These are phyloP conservation scores for Drosophila acutilabella DNA, from an alignment of 2,888 invertebrate species.

Conservation along the genomic window DNA sequence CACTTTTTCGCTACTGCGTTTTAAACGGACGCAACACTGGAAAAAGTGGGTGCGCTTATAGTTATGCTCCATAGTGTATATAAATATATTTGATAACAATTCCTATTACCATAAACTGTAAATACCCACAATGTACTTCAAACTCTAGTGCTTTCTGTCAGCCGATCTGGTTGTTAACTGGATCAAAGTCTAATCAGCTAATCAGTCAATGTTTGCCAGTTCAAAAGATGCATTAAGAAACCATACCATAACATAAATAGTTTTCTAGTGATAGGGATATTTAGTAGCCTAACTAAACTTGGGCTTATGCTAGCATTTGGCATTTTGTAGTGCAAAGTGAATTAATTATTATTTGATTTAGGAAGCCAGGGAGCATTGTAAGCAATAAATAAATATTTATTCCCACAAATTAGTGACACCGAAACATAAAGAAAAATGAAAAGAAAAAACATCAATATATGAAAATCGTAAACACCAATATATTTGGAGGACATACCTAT, in stretches of 20 bases:
- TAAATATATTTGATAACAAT: constrained; percentile 48
- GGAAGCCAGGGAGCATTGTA: constrained; percentile 66
- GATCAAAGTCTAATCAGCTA: constrained; percentile 34
- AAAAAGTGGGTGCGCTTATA: too few species aligned
- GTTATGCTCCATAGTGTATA: too few species aligned
- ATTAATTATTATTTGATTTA: constrained; percentile 56
- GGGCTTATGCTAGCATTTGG: constrained; percentile 46
- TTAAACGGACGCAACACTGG: too few species aligned
- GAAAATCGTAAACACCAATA: constrained; percentile 27
- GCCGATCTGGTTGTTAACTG: constrained; percentile 3
- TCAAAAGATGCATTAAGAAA: too few species aligned
- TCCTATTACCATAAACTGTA: constrained; percentile 62
- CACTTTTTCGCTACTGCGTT: too few species aligned
- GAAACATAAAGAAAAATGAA: constrained; percentile 16
- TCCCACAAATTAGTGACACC: constrained; percentile 45
- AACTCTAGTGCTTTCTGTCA: constrained; percentile 65
- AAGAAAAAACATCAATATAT: constrained; percentile 27
- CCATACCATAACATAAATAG: constrained; percentile 34
- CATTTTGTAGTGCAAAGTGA: constrained; percentile 34
- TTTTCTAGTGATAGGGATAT: constrained; percentile 43
- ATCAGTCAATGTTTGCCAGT: constrained; percentile 58
- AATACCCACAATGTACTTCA: constrained; percentile 63
- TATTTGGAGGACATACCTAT: constrained; percentile 17
- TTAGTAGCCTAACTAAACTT: constrained; percentile 38
- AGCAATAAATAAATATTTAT: constrained; percentile 57